A percentile compares a stretch with the other conserved stretches of the same genome.
Conservation (phyloP, 2,113 vertebrate genomes). For the Polyodon spathula region DNA sequence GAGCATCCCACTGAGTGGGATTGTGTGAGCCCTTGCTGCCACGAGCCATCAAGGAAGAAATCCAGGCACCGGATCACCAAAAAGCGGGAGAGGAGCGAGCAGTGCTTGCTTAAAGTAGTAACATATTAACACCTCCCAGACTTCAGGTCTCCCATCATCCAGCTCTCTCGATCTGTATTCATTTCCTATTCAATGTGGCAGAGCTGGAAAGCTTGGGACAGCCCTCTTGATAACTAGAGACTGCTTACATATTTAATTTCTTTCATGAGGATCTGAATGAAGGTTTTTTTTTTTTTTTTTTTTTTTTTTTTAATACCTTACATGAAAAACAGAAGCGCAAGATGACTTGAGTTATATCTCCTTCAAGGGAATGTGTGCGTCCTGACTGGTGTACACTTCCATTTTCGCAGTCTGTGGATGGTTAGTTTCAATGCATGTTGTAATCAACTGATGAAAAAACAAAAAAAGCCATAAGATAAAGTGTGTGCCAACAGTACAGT, state of each 20-base stretch:
- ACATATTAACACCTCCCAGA: slow-evolving; percentile 33
- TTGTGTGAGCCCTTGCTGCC: slow-evolving; percentile 44
- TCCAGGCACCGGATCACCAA: slow-evolving; percentile 35
- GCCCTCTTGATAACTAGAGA: neutral
- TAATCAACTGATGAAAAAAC: neutral
- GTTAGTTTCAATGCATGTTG: slow-evolving; percentile 12
- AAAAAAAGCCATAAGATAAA: slow-evolving; percentile 14
- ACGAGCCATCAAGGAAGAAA: slow-evolving; percentile 24
- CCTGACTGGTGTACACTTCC: slow-evolving; percentile 16
- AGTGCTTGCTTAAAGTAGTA: slow-evolving; percentile 30
- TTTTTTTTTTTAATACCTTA: neutral
- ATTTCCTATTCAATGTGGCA: slow-evolving; percentile 13
- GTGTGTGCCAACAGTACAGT: neutral
- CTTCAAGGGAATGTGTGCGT: neutral
- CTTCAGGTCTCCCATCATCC: slow-evolving; percentile 26
- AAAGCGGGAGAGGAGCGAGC: slow-evolving; percentile 39
- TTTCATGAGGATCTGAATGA: neutral
- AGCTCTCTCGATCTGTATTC: neutral
- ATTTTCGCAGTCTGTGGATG: slow-evolving; percentile 25
- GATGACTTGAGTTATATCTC: neutral
- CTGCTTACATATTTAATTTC: neutral
- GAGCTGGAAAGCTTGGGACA: too few species aligned
- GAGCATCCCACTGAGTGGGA: slow-evolving; percentile 35
- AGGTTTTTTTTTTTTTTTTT: neutral
- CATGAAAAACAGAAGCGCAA: neutral